Evolutionary conservation across 1,140 invertebrate species (phyloP), one percentile per base, ranked within the genome.

Genomic region (Habropoda laboriosa): DNA sequence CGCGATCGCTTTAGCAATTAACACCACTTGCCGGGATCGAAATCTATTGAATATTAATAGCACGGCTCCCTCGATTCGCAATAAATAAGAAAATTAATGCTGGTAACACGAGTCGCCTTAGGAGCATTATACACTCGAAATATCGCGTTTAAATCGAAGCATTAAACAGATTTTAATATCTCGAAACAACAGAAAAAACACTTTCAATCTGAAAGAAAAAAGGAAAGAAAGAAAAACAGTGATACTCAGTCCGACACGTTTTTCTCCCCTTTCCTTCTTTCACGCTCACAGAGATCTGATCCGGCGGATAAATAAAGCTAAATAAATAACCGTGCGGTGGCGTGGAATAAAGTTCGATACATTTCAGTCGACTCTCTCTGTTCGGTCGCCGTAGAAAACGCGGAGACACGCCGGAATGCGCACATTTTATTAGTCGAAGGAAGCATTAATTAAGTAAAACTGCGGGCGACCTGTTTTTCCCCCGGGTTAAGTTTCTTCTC

Each of bases 391-490:
- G 12, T n/a, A 30, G 27, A 53, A 42, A 32, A 21, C 38, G 4
- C 16, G 24, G 3, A 42, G 30, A 60, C 27, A 18, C 27, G 40
- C 13, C n/a, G 30, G 21, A 10, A 38, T 16, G 42, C 24, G 21
- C 32, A 53, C 7, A 38, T 32, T 75, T 66, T 49, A 66, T 66
- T 42, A 42, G 47, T 63, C 24, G 24, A 66, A 75, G 58, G 47
- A 53, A 55, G 47, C 72, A 53, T 64, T 66, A 75, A 75, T 75
- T 66, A 75, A 51, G 24, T 40, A 24, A 40, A 66, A 66, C 21
- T 32, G 38, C 18, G 21, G 47, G 60, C 18, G 72, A 42, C 60
- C 27, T 40, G 60, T 24, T 75, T 75, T 30, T 4, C 21, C 21
- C 40, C 10, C 38, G 51, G 24, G 27, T 57, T 32, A 40, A 32